Percentiles rank a stretch among this genome's conserved stretches.
phyloP scores from a whole-genome alignment of 1,140 invertebrate genomes.

The Scaptomyza graminum region DNA sequence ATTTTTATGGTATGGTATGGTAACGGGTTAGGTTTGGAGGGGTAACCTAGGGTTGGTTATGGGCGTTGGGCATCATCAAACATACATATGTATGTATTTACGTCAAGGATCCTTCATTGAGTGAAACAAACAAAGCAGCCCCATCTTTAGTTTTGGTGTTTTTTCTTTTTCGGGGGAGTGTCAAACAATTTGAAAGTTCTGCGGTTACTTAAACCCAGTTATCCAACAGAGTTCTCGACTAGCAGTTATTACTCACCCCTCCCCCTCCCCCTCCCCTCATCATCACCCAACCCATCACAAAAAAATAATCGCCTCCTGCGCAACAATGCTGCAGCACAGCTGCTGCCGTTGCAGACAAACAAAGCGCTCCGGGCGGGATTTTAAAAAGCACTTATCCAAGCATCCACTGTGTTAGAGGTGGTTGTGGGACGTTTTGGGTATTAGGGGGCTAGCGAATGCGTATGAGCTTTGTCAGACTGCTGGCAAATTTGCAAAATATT shows the following conservation, averaged over 20 bases:
- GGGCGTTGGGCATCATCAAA: not conserved
- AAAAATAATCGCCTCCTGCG: not conserved
- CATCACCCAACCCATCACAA: not conserved
- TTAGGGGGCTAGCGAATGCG: conserved; percentile 1
- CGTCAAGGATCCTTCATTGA: conserved; percentile 79
- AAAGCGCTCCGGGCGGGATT: conserved; percentile 68
- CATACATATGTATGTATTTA: conserved; percentile 49
- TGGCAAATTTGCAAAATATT: conserved; percentile 77
- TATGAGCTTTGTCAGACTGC: conserved; percentile 25
- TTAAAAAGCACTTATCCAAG: conserved; percentile 79
- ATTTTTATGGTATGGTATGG: conserved; percentile 51
- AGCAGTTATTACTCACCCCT: conserved; percentile 32
- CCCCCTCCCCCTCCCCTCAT: not conserved
- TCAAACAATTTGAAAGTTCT: conserved; percentile 77
- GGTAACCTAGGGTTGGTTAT: too few species aligned
- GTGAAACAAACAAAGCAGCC: conserved; percentile 68
- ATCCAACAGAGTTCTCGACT: conserved; percentile 9
- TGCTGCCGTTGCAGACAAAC: conserved; percentile 69
- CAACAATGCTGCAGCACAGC: conserved; percentile 54
- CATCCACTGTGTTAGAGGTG: conserved; percentile 32
- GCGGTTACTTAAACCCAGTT: conserved; percentile 63
- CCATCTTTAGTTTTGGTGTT: not conserved
- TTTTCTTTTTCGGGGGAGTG: conserved; percentile 21
- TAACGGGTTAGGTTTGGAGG: conserved; percentile 13
- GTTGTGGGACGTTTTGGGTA: not conserved